Evolutionary conservation across 2,888 invertebrate genomes (phyloP), one percentile per base, ranked within the genome.

Genomic region (Pimpla rufipes): DNA sequence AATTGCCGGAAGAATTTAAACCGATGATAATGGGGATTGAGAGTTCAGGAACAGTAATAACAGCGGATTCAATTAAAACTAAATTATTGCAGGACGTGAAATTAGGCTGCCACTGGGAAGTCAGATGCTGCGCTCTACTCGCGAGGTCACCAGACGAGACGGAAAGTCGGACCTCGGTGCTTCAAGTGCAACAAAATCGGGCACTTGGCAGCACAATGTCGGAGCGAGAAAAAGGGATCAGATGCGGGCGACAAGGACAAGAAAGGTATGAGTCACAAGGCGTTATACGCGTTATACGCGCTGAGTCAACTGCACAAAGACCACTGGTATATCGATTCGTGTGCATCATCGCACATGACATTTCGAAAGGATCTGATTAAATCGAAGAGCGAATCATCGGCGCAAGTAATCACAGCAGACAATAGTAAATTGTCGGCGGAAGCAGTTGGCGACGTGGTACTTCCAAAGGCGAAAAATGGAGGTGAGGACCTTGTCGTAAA

Each of bases 11-110:
- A 13, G 81, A 86, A 40, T 89, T 88, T 67, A 79, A 83, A 18
- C 90, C 90, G 11, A 89, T 91, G 89, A 88, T 91, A 13, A 88
- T 89, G 84, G 87, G 79, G 1, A 50, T 87, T 5, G 87, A 88
- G 59, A 89, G 86, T 62, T 88, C 85, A 16, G 89, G 90, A 71
- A 86, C 80, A 0, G 16, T 64, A 7, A 87, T 91, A 13, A 86
- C 87, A 5, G 85, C 64, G 7, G 89, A 90, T 79, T 76, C 85
- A 0, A 87, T 89, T 0, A 91, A 90, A 85, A 87, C 85, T 0
- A 91, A 90, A 79, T 59, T 87, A 4, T 66, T 89, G 62, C 88
- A 87, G 59, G 86, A 67, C n/a, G 47, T 67, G 5, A 67, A 67
- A 40, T 40, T 40, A 1, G 40, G 10, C 40, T 8, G 40, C 6